Conservation (phyloP, 92 coral and sea anemone genomes). For the Zoanthus sansibaricus region DNA sequence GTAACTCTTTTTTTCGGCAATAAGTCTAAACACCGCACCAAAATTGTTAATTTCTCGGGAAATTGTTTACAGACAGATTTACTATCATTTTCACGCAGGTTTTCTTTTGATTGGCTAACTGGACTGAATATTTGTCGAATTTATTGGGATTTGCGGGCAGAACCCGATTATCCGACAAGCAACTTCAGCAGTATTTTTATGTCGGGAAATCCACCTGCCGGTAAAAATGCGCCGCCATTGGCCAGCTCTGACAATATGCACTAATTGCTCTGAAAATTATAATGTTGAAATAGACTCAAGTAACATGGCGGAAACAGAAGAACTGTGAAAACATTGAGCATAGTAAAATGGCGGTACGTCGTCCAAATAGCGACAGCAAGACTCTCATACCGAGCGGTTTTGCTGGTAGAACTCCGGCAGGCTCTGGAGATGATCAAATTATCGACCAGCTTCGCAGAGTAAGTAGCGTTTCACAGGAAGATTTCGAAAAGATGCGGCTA, state of each 20-base stretch:
- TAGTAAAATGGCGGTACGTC: conserved; percentile 84
- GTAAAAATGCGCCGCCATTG: conserved; percentile 54
- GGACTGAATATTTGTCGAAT: conserved; percentile 54
- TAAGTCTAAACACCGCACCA: not conserved
- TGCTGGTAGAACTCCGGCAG: conserved; percentile 62
- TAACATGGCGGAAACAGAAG: conserved; percentile 90
- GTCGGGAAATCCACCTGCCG: conserved; percentile 84
- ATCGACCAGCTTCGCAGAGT: conserved; percentile 91
- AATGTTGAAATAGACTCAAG: conserved; percentile 74
- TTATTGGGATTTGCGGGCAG: conserved; percentile 85
- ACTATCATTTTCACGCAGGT: not conserved
- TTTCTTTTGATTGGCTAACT: conserved; percentile 12
- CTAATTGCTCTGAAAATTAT: conserved; percentile 85
- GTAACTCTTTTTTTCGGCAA: not conserved
- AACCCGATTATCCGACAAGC: conserved; percentile 80
- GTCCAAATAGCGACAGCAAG: conserved; percentile 69
- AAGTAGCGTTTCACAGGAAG: conserved; percentile 98
- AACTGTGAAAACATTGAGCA: conserved; percentile 51
- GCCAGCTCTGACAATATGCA: conserved; percentile 74
- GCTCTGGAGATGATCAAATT: conserved; percentile 72
- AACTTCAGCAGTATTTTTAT: conserved; percentile 75
- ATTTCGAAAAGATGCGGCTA: conserved; percentile 96
- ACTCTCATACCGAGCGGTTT: conserved; percentile 79
- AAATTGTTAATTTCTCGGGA: conserved; percentile 27
- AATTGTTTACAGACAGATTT: conserved; percentile 25